Evolutionary conservation across 2,888 invertebrate species (phyloP).

Genomic region (Acrocyrtus sp.): DNA sequence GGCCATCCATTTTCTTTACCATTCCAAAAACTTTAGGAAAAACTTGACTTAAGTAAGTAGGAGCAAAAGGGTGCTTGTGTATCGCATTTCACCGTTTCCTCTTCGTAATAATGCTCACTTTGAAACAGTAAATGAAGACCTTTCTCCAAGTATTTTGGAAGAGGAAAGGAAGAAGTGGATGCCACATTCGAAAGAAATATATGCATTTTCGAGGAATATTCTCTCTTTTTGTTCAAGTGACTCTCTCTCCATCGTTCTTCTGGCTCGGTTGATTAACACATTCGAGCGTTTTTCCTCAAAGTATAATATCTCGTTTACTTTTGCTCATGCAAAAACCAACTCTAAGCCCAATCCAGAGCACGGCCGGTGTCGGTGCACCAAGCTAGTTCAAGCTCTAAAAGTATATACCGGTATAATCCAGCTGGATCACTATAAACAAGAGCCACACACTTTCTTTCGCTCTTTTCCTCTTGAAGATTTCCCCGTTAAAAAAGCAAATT

Average conservation of each 20-base stretch:
- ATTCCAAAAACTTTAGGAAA: too few relatives aligned
- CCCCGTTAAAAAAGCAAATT: not conserved
- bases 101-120: not conserved
- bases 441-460: not conserved
- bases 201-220: constrained; percentile 1
- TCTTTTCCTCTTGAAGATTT: not conserved
- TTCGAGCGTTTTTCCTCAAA: constrained; percentile 20
- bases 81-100: too few relatives aligned
- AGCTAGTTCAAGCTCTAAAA: not conserved
- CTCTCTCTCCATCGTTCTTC: constrained; percentile 13
- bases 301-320: not conserved
- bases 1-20: too few relatives aligned
- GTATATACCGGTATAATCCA: constrained; percentile 8
- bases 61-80: too few relatives aligned
- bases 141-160: not conserved
- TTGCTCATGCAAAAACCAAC: not conserved
- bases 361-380: not conserved
- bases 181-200: constrained; percentile 15
- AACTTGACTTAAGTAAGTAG: too few relatives aligned
- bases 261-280: constrained; percentile 43
- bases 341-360: not conserved
- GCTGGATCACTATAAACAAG: constrained; percentile 13
- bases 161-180: not conserved
- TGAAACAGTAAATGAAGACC: not conserved
- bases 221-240: not conserved